Base-by-base conservation (phyloP, 2,888 invertebrate genomes). In the Gryllus longicercus region DNA sequence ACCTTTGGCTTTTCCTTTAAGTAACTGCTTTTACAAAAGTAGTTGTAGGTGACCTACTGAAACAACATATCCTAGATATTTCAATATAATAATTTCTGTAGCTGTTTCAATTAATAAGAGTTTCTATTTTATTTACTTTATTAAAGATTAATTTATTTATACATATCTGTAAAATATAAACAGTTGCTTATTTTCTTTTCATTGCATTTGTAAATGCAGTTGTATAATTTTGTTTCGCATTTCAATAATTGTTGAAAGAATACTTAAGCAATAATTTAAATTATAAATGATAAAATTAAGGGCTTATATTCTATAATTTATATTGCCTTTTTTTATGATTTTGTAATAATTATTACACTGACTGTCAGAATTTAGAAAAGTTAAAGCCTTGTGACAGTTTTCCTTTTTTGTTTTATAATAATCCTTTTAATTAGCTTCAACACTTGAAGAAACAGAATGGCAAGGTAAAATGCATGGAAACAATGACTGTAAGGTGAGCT, bases 1-100 rank as follows among this genome's bases (percentile, higher is more conserved):
- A 38, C 38, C 38, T 38, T 38, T 38, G 38, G 38, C 38, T 38
- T 38, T 38, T 38, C 38, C 38, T 38, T 38, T 38, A 38, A 38
- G 5, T 38, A 38, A 38, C 38, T 38, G 38, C 38, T 38, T 38
- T 38, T 38, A 38, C 38, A 8, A 8, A 38, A 38, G 38, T 38
- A 38, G 38, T 38, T 38, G 38, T 38, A 38, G 38, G 38, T 38
- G 38, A 8, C 0, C 38, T 38, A 38, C 38, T 38, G 38, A 38
- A 38, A 38, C 38, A 38, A 8, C 5, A 38, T 38, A 38, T 38
- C 38, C 38, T 38, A 38, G 38, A 38, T 23, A 50, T 78, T 78
- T 78, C 21, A 78, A 78, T 78, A 10, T n/a, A 51, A 14, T 77
- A 77, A 49, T 77, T 77, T 16, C 38, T n/a, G 16, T 51, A 76